Percentiles rank a stretch among this genome's conserved stretches.
These are phyloP conservation scores for Aspidoscelis tigris DNA, from an alignment of 2,113 vertebrate species.

Conservation along the genomic window DNA sequence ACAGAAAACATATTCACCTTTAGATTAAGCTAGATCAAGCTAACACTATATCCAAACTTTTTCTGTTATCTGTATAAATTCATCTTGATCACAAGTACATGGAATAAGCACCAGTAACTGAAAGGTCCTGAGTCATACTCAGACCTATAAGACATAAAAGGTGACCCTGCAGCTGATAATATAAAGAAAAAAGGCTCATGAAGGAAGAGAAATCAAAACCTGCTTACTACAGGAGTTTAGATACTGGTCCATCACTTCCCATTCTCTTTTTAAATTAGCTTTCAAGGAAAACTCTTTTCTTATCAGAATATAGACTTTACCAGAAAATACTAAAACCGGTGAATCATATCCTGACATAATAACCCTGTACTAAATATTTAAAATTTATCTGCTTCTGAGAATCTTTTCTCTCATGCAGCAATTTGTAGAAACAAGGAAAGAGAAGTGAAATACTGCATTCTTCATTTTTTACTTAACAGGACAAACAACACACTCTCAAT, in stretches of 20 bases:
- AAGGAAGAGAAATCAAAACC: background rate
- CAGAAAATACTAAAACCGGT: background rate
- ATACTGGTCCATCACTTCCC: too few species aligned
- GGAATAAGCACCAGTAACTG: background rate
- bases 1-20: background rate
- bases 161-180: background rate
- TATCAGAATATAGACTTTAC: background rate
- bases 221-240: background rate
- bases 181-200: background rate
- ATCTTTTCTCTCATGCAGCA: background rate
- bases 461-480: background rate
- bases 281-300: background rate
- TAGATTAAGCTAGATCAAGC: background rate
- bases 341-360: conserved; percentile 9
- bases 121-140: background rate
- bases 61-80: background rate
- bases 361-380: background rate
- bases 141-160: background rate
- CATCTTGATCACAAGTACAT: background rate
- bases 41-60: background rate
- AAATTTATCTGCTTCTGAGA: background rate
- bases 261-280: background rate
- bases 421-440: background rate
- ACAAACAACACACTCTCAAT: background rate
- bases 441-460: too few species aligned